Base-by-base conservation (phyloP, 37 sponge, comb jelly and placozoan species). In the Chondrilla cf. caribensis region DNA sequence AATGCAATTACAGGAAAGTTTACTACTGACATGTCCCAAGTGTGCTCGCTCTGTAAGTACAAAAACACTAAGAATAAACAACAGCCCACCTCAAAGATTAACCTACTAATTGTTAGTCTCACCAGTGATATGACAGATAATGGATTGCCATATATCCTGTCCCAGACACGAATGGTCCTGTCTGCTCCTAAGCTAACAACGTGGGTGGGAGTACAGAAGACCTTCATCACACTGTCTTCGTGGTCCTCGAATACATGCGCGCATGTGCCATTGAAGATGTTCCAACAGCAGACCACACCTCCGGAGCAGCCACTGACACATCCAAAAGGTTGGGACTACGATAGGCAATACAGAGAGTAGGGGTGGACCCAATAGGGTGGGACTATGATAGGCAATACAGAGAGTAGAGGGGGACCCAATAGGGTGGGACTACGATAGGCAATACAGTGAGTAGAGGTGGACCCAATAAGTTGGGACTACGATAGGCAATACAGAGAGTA, bases 251-350 rank as follows among this genome's bases (percentile, higher is more conserved):
- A 51, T 28, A 81, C 81, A 44, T 90, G 84, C 24, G 79, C 36
- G 44, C 79, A 80, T 36, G 57, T 80, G 5, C 84, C 90, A 8
- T 70, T 66, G 38, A 32, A 38, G 28, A 90, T 26, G 60, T 90
- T 83, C 90, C 90, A 90, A 58, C 58, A 62, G 42, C 86, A 76
- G 31, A 86, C 84, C 3, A 86, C 54, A 38, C 90, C 90, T 17
- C 60, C 77, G 7, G 83, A 82, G 59, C 90, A 90, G 0, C 87
- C 90, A 11, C 87, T 85, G 39, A 90, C 81, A 65, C 90, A 90
- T 19, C 81, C 85, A 58, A 36, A 11, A 2, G 72, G 36, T 21
- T 32, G 60, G 28, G 54, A n/a, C 79, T 78, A 51, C 25, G 17
- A n/a, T n/a, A n/a, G n/a, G n/a, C n/a, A n/a, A n/a, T n/a, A n/a